Evolutionary conservation across 2,113 vertebrate species (phyloP).

Genomic region (Eulemur macaco): DNA sequence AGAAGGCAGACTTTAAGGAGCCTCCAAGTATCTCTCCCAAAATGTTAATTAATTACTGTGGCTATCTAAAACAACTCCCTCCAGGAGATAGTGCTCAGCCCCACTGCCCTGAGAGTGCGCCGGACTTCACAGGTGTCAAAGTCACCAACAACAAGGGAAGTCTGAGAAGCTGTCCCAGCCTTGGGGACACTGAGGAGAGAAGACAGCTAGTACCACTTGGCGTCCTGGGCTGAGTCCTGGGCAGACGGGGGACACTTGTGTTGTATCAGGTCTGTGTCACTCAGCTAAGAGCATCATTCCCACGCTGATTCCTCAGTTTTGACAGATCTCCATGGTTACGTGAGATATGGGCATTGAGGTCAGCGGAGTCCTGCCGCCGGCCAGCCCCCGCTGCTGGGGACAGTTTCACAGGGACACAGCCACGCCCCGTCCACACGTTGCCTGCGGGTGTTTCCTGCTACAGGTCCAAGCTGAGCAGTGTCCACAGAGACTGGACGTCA

Average conservation of each 20-base stretch:
- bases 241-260: not conserved
- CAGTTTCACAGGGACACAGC: not conserved
- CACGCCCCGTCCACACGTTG: fast-evolving
- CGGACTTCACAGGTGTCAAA: too few relatives aligned
- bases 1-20: not conserved
- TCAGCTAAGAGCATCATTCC: fast-evolving
- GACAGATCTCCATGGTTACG: fast-evolving
- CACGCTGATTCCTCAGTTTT: fast-evolving
- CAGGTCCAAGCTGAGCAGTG: fast-evolving
- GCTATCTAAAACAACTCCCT: fast-evolving
- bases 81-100: fast-evolving
- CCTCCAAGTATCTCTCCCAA: not conserved
- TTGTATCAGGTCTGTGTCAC: fast-evolving
- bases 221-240: not conserved
- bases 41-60: not conserved
- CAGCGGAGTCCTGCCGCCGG: fast-evolving
- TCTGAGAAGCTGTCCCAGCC: not conserved
- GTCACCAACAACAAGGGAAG: fast-evolving
- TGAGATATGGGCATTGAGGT: fast-evolving
- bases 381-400: too few relatives aligned
- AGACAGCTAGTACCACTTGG: fast-evolving
- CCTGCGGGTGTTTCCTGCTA: fast-evolving
- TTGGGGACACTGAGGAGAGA: fast-evolving
- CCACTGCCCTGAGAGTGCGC: fast-evolving
- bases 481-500: not conserved